Base-by-base conservation (phyloP, 2,113 vertebrate species). In the Columba livia region DNA sequence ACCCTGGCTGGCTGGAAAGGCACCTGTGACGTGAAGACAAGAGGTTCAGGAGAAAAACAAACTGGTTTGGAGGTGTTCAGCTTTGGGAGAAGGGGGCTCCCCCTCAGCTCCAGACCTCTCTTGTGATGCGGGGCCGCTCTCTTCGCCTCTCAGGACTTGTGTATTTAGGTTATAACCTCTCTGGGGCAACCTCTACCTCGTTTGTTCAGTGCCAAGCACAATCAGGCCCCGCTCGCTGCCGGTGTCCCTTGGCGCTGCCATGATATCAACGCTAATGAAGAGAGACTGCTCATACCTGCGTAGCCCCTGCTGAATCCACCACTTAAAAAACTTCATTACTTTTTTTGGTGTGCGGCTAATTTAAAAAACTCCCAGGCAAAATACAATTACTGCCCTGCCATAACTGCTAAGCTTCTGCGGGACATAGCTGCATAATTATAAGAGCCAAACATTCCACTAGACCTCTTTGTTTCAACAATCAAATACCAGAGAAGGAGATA, bases 361-460 rank as follows among this genome's bases (percentile, higher is more conserved):
- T 93, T 15, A 36, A 88, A 96, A 90, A 91, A 77, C 36, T 95
- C 77, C 31, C 53, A 69, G 70, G 50, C 72, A 89, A 93, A 96
- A 87, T 75, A 69, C 80, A 92, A 82, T 87, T 93, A 89, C 69
- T 85, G 31, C 54, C n/a, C 65, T 94, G 70, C 88, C 84, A 47
- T 62, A 90, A 79, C 80, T 25, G 40, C 86, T 96, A 87, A 86
- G 80, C 73, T 93, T 93, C 90, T 72, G 61, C 0, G 15, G 77
- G 92, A 96, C 61, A 81, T 79, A 95, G 61, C 79, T 94, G 92
- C 90, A 79, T 95, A 90, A 90, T 90, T 90, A 92, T 64, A 93
- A 92, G 73, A 95, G 77, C 69, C 72, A 87, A 82, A 92, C 83
- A 92, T 84, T 89, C 94, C 90, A 50, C 11, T 67, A 61, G 44